Evolutionary conservation across 2,888 invertebrate species (phyloP).

Genomic region (Baronia brevicornis): DNA sequence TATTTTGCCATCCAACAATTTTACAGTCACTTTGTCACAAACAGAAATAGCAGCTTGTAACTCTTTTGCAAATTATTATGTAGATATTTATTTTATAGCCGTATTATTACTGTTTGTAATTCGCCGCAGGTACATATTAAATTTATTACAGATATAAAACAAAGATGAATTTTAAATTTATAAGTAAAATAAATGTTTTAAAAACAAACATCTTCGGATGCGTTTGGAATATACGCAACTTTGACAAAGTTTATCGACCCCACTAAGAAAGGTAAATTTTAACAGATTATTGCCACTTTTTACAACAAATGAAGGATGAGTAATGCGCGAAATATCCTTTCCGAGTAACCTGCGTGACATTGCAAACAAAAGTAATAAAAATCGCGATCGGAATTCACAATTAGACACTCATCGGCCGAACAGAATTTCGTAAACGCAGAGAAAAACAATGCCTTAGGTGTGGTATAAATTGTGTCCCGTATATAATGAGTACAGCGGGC

Average conservation of each 20-base stretch:
- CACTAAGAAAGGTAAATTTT: conserved; percentile 26
- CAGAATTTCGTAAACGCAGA: conserved; percentile 54
- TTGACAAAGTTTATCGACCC: conserved; percentile 24
- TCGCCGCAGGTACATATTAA: conserved; percentile 19
- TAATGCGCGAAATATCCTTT: conserved; percentile 62
- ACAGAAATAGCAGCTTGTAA: conserved; percentile 3
- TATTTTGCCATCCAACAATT: too few relatives aligned
- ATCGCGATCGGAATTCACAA: conserved; percentile 55
- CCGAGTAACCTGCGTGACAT: conserved; percentile 60
- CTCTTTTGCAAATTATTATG: conserved; percentile 22
- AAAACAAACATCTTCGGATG: conserved; percentile 25
- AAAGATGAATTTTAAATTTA: conserved; percentile 30
- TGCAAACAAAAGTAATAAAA: conserved; percentile 59
- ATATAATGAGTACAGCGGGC: conserved; percentile 43
- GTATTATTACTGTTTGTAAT: conserved; percentile 12
- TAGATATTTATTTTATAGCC: conserved; percentile 25
- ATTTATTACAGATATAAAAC: conserved; percentile 30
- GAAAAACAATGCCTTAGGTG: conserved; percentile 60
- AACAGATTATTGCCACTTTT: conserved; percentile 39
- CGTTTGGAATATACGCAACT: conserved; percentile 23
- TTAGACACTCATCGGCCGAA: conserved; percentile 34
- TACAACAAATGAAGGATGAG: conserved; percentile 45
- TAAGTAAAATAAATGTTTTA: conserved; percentile 25
- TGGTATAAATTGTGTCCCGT: conserved; percentile 52
- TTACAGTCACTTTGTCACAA: background rate